Percentiles rank a stretch among this genome's conserved stretches.
Conservation (phyloP, 2,888 invertebrate species). For the Erebia ligea region DNA sequence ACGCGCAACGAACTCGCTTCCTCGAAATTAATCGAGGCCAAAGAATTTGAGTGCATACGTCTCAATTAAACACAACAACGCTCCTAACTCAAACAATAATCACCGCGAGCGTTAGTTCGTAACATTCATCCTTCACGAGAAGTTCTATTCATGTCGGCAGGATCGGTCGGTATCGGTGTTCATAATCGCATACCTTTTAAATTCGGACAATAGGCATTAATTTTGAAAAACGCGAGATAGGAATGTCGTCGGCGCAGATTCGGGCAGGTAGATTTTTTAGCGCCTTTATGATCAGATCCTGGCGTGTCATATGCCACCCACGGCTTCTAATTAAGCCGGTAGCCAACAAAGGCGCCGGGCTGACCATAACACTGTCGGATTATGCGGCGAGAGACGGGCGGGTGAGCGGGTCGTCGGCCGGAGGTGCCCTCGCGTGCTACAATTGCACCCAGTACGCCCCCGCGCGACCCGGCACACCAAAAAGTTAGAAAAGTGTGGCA, state of each 20-base stretch:
- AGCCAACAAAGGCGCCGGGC: constrained; percentile 78
- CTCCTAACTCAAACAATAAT: constrained; percentile 44
- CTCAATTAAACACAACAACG: constrained; percentile 70
- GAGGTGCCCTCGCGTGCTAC: constrained; percentile 77
- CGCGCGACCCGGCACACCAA: constrained; percentile 71
- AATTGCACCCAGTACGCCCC: constrained; percentile 78
- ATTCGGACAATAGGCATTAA: constrained; percentile 75
- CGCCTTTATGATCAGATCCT: constrained; percentile 81
- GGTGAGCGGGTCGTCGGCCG: constrained; percentile 75
- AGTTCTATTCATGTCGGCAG: constrained; percentile 33
- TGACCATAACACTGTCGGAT: constrained; percentile 78
- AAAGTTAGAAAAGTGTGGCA: constrained; percentile 79
- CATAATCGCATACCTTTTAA: constrained; percentile 42
- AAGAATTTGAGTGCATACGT: constrained; percentile 79
- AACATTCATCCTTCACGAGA: constrained; percentile 31
- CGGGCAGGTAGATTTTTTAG: constrained; percentile 79
- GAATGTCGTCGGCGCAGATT: constrained; percentile 72
- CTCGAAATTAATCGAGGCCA: constrained; percentile 80
- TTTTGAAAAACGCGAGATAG: constrained; percentile 74
- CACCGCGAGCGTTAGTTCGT: constrained; percentile 43
- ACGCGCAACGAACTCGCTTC: constrained; percentile 71
- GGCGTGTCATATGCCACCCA: constrained; percentile 81
- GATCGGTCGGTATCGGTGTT: constrained; percentile 36
- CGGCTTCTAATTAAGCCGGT: constrained; percentile 79
- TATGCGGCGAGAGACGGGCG: constrained; percentile 64